Percentiles rank a stretch among this genome's conserved stretches.
Conservation (phyloP, 1,140 invertebrate genomes). For the Lysiphlebus fabarum region DNA sequence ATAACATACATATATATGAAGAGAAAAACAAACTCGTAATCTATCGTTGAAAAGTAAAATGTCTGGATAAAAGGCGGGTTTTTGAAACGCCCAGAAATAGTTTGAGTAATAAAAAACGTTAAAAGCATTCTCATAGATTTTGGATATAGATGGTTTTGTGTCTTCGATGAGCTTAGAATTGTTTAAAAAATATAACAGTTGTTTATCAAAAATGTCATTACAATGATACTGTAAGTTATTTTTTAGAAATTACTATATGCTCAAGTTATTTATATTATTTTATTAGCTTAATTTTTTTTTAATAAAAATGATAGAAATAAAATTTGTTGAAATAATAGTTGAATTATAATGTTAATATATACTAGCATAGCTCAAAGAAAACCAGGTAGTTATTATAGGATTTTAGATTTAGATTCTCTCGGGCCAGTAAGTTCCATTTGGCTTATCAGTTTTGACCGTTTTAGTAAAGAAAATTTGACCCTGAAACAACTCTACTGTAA, state of each 20-base stretch:
- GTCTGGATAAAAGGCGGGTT: slow-evolving; percentile 25
- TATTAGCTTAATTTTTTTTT: too few species aligned
- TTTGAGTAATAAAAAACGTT: slow-evolving; percentile 43
- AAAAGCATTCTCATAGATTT: slow-evolving; percentile 43
- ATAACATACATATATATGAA: neutral
- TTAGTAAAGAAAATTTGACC: neutral
- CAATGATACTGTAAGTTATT: neutral
- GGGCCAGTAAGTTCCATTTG: slow-evolving; percentile 7
- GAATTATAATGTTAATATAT: too few species aligned
- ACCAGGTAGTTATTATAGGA: neutral
- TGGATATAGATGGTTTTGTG: slow-evolving; percentile 28
- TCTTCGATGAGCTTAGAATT: slow-evolving; percentile 17
- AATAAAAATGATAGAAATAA: too few species aligned
- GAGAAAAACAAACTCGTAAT: slow-evolving; percentile 19
- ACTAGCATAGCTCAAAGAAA: too few species aligned
- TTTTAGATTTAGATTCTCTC: neutral
- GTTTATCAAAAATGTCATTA: slow-evolving; percentile 4
- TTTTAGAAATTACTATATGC: neutral
- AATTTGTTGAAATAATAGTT: too few species aligned
- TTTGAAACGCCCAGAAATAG: slow-evolving; percentile 36
- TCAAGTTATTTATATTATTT: too few species aligned
- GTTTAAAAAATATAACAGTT: neutral
- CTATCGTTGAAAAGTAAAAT: slow-evolving; percentile 14
- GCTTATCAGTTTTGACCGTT: neutral
- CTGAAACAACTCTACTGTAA: too few species aligned